Percentiles rank a stretch among this genome's conserved stretches.
phyloP scores from a whole-genome alignment of 2,888 invertebrate species.

The Podabrus alpinus region DNA sequence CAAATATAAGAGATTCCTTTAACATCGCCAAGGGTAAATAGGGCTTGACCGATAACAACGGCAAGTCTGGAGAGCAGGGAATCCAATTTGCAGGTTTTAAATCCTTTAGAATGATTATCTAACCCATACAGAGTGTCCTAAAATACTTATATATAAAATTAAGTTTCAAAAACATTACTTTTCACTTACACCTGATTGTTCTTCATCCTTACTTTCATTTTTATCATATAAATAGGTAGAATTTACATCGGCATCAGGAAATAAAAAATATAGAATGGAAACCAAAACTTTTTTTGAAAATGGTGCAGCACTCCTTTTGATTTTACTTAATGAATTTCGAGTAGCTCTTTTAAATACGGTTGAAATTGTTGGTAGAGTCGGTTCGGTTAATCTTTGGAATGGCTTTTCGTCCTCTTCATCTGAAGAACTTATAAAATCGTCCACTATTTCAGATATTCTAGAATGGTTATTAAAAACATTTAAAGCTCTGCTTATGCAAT shows the following conservation, averaged over 20 bases:
- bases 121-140: constrained; percentile 33
- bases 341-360: constrained; percentile 62
- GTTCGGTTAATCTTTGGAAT: constrained; percentile 75
- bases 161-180: constrained; percentile 2
- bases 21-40: constrained; percentile 75
- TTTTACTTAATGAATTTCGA: constrained; percentile 52
- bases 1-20: constrained; percentile 84
- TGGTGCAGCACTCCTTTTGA: constrained; percentile 70
- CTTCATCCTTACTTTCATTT: constrained; percentile 41
- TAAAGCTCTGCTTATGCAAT: constrained; percentile 73
- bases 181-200: constrained; percentile 6
- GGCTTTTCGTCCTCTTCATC: constrained; percentile 59
- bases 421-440: constrained; percentile 55
- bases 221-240: constrained; percentile 61
- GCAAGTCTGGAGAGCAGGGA: constrained; percentile 83
- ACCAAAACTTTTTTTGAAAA: constrained; percentile 76
- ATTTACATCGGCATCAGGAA: constrained; percentile 83
- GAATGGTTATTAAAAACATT: constrained; percentile 64
- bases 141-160: constrained; percentile 16
- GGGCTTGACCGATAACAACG: constrained; percentile 72
- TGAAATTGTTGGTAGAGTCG: constrained; percentile 69
- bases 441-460: constrained; percentile 60
- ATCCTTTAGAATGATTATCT: constrained; percentile 45
- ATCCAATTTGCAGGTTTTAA: constrained; percentile 75
- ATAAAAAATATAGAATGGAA: constrained; percentile 79